Evolutionary conservation across 2,113 vertebrate genomes (phyloP).

Genomic region (Sarotherodon lohbergeri): DNA sequence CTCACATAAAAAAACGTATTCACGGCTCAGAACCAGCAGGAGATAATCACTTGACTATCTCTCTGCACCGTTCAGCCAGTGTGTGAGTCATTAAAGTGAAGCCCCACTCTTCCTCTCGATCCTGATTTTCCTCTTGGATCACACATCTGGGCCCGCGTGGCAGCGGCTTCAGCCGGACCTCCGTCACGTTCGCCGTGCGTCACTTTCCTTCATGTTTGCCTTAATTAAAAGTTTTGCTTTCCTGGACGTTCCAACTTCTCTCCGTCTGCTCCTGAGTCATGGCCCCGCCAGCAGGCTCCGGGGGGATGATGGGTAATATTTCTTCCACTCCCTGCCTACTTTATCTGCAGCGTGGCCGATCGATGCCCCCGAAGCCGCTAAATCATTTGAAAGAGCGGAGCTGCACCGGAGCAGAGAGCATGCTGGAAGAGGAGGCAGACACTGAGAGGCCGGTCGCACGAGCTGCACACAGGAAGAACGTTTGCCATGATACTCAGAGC

Average conservation of each 20-base stretch:
- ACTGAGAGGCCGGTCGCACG: not conserved
- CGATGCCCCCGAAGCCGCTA: slow-evolving; percentile 47
- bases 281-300: slow-evolving; percentile 6
- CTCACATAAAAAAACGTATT: not conserved
- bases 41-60: not conserved
- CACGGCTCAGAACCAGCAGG: not conserved
- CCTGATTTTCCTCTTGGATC: not conserved
- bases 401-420: slow-evolving; percentile 37
- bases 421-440: slow-evolving; percentile 30
- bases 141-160: not conserved
- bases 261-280: slow-evolving; percentile 42
- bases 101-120: not conserved
- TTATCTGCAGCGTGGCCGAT: slow-evolving; percentile 46
- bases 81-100: not conserved
- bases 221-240: not conserved
- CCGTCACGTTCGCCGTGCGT: not conserved
- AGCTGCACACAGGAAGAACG: not conserved
- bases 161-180: not conserved
- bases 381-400: slow-evolving; percentile 35
- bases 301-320: slow-evolving; percentile 52
- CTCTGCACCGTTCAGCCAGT: not conserved
- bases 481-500: not conserved
- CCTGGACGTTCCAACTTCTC: not conserved
- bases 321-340: slow-evolving; percentile 15
- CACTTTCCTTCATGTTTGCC: not conserved